Evolutionary conservation across 2,113 vertebrate species (phyloP), one percentile per base, ranked within the genome.

Genomic region (Anser cygnoides): DNA sequence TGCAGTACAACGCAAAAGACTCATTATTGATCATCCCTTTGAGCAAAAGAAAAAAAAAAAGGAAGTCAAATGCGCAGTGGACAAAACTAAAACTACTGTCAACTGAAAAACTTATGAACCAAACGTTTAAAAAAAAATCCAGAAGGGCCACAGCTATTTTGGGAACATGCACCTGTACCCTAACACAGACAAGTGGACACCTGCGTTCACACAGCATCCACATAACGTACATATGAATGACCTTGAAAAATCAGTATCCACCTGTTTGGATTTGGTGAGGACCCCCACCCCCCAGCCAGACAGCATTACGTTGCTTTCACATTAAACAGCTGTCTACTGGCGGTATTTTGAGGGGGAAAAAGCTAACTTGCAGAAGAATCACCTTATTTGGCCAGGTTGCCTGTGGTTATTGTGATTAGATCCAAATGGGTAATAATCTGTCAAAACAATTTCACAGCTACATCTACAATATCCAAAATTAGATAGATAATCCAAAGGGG

Each of bases 281-380:
- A 22, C 20, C 6, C 13, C 17, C n/a, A 59, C 2, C 9, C 13
- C 19, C 50, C 52, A 37, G n/a, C 4, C 31, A 22, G 31, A 35
- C 1, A 58, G 28, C 6, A 80, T 5, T 43, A 39, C 3, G 5
- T 21, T 15, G 2, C 22, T 78, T 28, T 11, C 8, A 33, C 54
- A 10, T 6, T 16, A 37, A 31, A 79, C 54, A 46, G 18, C 31
- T 58, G 10, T 28, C 17, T 67, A 44, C 21, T 15, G 31, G 26
- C 39, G 77, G 4, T 29, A 6, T 1, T 3, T 2, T 4, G 6
- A 20, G 11, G 19, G 2, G 2, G 19, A 23, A 10, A 29, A 18
- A 14, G 18, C 37, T 33, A 52, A 5, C 31, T 63, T 55, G 25
- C 33, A 84, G 52, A 81, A 49, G 2, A 61, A 85, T 33, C n/a